Base-by-base conservation (phyloP, 1,140 invertebrate species). In the Rhizoglyphus robini region DNA sequence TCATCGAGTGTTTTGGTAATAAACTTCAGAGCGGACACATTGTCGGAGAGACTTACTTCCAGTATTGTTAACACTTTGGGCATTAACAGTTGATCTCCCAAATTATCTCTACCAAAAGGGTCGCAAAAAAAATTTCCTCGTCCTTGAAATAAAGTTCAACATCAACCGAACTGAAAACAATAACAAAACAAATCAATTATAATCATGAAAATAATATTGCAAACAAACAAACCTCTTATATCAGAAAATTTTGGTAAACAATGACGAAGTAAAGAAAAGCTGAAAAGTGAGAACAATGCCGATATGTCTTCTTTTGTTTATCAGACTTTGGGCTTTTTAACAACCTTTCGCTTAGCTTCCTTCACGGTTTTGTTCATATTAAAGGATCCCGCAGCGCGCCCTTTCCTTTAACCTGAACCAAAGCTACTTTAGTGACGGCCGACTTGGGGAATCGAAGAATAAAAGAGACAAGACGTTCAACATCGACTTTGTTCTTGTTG, bases 11-110 rank as follows among this genome's bases (percentile, higher is more conserved):
- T 82, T 82, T 74, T 74, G 57, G 85, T 79, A 25, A 89, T 73
- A 66, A 75, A 74, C 66, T 79, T 78, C 29, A 88, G 77, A 65
- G 84, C 83, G 70, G 86, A 86, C 0, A 84, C 88, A 73, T 90
- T 85, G 73, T 88, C 86, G 73, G 86, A 84, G 63, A 77, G 76
- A 49, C 78, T 76, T 38, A 78, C 74, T n/a, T 84, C 72, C 68
- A 88, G 77, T 67, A 79, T 77, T 41, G 76, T 65, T 68, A 85
- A 80, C 3, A 86, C 71, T 61, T 73, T 70, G 20, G 77, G 74
- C 65, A 85, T 77, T 3, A 78, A 71, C 1, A 88, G 71, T 38
- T 74, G 73, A 67, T 77, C 74, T 64, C 84, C 76, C 4, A 86
- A 77, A 73, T 86, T 85, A 58, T 84, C 73, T 66, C 73, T 65